Evolutionary conservation across 53 echinoderm and acorn worm species (phyloP), one percentile per base, ranked within the genome.

Genomic region (Patiria pectinifera): DNA sequence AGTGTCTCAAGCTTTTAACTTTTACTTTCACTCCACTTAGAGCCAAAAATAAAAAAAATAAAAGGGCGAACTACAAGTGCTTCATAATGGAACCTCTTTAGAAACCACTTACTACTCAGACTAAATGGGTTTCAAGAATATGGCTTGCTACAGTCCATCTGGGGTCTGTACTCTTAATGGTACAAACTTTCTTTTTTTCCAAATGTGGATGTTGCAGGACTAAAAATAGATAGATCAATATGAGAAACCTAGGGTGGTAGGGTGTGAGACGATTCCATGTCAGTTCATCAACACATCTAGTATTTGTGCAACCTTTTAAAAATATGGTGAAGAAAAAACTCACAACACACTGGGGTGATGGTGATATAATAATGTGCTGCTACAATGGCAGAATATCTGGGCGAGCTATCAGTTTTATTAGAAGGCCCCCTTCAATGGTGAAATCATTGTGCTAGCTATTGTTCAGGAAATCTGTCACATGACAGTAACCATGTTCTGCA

Each of bases 301-400:
- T 84, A 62, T 84, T 84, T 84, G 62, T 13, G 61, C 62, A 84
- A 84, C 84, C 84, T 84, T 84, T 84, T 48, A 82, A 84, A 11
- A 84, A 62, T 3, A 25, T 2, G 21, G 58, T 4, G 6, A 22
- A n/a, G 1, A 21, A 35, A 35, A 35, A 35, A 35, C 35, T 35
- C 1, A 35, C 35, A 35, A 35, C 35, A 35, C 35, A 35, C 35
- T 35, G 35, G 35, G 35, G 1, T 0, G 1, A 35, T 35, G 35
- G 35, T 35, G 35, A 35, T 35, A 35, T 35, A 35, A 35, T 35
- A 35, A 35, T 35, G 35, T 35, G 35, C 35, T 35, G 35, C 35
- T 35, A 35, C 35, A 35, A 35, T 35, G 35, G 35, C 35, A 35
- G 35, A 35, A 35, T 35, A 35, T 35, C 35, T 35, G 35, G 35